phyloP scores from a whole-genome alignment of 2,888 invertebrate species.

The Pandemis corylana region DNA sequence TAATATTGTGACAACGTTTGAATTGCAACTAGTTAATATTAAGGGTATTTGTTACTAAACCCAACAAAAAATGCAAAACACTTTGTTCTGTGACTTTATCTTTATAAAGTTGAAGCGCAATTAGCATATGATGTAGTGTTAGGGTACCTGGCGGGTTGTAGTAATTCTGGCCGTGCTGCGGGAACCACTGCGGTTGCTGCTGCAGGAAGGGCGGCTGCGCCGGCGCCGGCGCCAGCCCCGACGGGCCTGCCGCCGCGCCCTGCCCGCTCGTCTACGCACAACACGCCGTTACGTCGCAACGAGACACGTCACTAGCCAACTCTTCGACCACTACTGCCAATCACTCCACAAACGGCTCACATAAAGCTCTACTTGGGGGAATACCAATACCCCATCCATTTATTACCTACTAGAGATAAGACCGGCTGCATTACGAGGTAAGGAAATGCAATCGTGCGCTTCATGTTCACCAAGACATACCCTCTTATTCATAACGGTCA shows the following conservation, averaged over 20 bases:
- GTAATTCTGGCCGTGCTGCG: slow-evolving; percentile 78
- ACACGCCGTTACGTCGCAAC: slow-evolving; percentile 28
- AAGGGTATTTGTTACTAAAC: background rate
- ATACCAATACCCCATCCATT: slow-evolving; percentile 8
- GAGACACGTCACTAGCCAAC: slow-evolving; percentile 18
- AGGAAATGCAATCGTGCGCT: slow-evolving; percentile 2
- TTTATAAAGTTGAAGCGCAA: background rate
- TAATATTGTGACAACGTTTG: background rate
- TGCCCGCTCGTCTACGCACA: slow-evolving; percentile 65
- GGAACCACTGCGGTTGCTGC: slow-evolving; percentile 86
- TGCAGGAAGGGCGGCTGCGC: slow-evolving; percentile 81
- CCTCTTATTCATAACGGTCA: background rate
- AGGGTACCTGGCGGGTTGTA: slow-evolving; percentile 74
- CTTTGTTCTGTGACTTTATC: background rate
- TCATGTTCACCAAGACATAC: slow-evolving; percentile 3
- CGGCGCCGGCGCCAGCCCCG: slow-evolving; percentile 74
- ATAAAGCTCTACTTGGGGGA: slow-evolving; percentile 8
- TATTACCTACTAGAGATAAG: slow-evolving; percentile 1
- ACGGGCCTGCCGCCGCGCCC: slow-evolving; percentile 68
- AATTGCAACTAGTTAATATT: background rate
- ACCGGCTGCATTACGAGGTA: background rate
- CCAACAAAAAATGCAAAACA: background rate
- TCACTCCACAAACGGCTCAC: slow-evolving; percentile 11
- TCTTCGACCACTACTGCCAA: slow-evolving; percentile 25
- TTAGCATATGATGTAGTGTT: background rate